phyloP scores from a whole-genome alignment of 92 coral and sea anemone species.

The Nematostella vectensis region DNA sequence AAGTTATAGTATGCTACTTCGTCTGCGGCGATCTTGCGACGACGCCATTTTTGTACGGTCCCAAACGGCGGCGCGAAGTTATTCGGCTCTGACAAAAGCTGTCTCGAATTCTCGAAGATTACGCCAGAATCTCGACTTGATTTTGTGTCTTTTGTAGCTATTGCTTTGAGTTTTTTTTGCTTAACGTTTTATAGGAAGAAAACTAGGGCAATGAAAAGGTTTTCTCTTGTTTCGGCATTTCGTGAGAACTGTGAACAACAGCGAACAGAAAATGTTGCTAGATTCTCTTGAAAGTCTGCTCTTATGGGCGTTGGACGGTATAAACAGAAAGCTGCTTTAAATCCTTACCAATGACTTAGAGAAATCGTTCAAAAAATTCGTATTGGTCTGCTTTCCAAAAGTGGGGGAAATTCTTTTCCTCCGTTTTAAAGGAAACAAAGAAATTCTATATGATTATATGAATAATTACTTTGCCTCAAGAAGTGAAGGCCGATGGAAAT shows the following conservation, averaged over 20 bases:
- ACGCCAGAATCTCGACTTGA: too few relatives aligned
- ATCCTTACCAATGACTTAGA: neutral
- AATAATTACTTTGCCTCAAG: slow-evolving; percentile 62
- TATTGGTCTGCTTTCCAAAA: neutral
- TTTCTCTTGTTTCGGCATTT: slow-evolving; percentile 41
- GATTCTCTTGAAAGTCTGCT: neutral
- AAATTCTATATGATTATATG: slow-evolving; percentile 58
- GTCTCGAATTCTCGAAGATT: slow-evolving; percentile 22
- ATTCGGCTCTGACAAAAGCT: slow-evolving; percentile 32
- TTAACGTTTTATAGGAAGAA: too few relatives aligned
- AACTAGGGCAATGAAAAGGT: slow-evolving; percentile 19
- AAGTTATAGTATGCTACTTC: too few relatives aligned
- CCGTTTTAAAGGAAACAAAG: slow-evolving; percentile 66
- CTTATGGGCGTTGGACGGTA: slow-evolving; percentile 29
- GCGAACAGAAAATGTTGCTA: too few relatives aligned
- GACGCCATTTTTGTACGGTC: slow-evolving; percentile 77
- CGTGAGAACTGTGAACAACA: too few relatives aligned
- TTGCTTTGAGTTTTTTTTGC: too few relatives aligned
- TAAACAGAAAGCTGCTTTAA: neutral
- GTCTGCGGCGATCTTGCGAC: too few relatives aligned
- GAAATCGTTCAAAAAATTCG: too few relatives aligned
- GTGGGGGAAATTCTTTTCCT: slow-evolving; percentile 18
- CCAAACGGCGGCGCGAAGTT: slow-evolving; percentile 67
- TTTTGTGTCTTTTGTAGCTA: too few relatives aligned
- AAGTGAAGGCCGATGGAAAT: slow-evolving; percentile 59